Conservation (phyloP, 2,888 invertebrate genomes). For the Tillus elongatus region DNA sequence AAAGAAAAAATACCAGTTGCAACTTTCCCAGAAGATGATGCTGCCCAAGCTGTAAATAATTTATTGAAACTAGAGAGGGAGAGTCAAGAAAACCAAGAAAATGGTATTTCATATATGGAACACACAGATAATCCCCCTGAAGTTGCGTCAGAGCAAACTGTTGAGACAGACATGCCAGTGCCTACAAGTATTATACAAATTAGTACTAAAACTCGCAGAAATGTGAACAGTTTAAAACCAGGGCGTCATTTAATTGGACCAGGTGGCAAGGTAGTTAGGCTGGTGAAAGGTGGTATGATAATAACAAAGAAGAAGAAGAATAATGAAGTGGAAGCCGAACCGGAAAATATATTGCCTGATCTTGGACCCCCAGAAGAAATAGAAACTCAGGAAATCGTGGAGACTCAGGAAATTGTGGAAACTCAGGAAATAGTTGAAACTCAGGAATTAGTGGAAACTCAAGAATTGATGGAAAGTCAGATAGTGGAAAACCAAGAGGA, state of each 20-base stretch:
- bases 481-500: neutral
- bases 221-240: constrained; percentile 31
- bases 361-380: constrained; percentile 14
- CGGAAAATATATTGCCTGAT: constrained; percentile 28
- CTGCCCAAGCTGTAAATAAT: constrained; percentile 33
- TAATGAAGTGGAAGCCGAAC: constrained; percentile 26
- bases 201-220: constrained; percentile 13
- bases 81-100: constrained; percentile 19
- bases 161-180: constrained; percentile 27
- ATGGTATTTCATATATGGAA: constrained; percentile 29
- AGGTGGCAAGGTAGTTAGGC: constrained; percentile 35
- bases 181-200: constrained; percentile 29
- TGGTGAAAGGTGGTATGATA: constrained; percentile 41
- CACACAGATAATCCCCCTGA: constrained; percentile 30
- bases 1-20: constrained; percentile 46
- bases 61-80: constrained; percentile 26
- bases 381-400: neutral
- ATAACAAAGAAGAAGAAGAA: constrained; percentile 33
- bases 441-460: neutral
- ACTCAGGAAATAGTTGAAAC: constrained; percentile 10
- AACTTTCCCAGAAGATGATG: constrained; percentile 42
- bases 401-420: constrained; percentile 12
- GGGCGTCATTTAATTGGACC: constrained; percentile 38
- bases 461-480: neutral
- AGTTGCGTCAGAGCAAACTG: constrained; percentile 32